Conservation (phyloP, 2,113 vertebrate genomes). For the Dendrocopos noguchii region DNA sequence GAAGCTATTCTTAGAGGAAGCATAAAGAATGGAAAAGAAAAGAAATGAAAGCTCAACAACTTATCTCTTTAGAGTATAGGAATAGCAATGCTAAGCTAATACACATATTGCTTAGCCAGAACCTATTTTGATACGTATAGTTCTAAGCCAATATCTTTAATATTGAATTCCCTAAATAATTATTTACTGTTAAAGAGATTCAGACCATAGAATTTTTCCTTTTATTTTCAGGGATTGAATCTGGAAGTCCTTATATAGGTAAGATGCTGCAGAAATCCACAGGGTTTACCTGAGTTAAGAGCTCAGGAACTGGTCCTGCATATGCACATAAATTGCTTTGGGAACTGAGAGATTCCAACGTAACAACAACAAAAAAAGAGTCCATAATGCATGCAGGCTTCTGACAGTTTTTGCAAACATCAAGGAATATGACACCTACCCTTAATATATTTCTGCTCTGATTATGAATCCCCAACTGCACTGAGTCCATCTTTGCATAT, state of each 20-base stretch:
- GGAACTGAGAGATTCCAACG: constrained; percentile 20
- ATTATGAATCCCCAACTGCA: constrained; percentile 48
- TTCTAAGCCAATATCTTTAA: constrained; percentile 13
- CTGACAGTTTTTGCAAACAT: constrained; percentile 65
- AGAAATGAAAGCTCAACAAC: not conserved
- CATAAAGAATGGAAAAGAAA: constrained; percentile 20
- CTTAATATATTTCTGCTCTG: constrained; percentile 49
- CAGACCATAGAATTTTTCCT: constrained; percentile 2
- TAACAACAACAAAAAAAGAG: constrained; percentile 23
- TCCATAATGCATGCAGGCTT: constrained; percentile 47
- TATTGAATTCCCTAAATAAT: constrained; percentile 50
- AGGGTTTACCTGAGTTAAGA: constrained; percentile 35
- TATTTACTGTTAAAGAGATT: constrained; percentile 34
- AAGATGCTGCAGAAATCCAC: constrained; percentile 28
- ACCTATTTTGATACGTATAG: not conserved
- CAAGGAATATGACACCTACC: constrained; percentile 52
- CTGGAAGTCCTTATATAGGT: constrained; percentile 25
- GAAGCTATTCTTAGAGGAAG: constrained; percentile 26
- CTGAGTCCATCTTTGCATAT: constrained; percentile 29
- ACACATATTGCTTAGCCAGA: constrained; percentile 28
- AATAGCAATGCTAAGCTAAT: constrained; percentile 19
- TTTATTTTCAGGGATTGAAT: constrained; percentile 26
- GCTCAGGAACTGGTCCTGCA: constrained; percentile 35
- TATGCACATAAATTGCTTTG: constrained; percentile 67
- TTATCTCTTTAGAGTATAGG: constrained; percentile 21